Base-by-base conservation (phyloP, 2,113 vertebrate species). In the Anser brachyrhynchus region DNA sequence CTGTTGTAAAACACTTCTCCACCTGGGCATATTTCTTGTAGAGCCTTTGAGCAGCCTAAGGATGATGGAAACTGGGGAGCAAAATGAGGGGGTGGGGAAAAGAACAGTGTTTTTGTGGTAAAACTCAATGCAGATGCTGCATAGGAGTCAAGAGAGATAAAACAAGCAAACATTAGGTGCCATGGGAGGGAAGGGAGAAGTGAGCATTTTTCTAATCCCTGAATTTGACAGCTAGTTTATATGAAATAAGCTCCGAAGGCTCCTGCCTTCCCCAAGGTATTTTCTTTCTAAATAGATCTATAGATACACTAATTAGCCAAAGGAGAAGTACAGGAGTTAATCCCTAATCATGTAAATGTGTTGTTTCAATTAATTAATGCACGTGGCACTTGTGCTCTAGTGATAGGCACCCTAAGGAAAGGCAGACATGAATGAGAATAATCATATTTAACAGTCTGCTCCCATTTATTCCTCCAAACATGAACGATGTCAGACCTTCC, bases 301-400 rank as follows among this genome's bases (percentile, higher is more conserved):
- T 96, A 96, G 95, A 96, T 96, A 80, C 87, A 69, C 72, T 96
- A 96, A 97, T 96, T 96, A 96, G 90, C 91, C 79, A 67, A 90
- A 88, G 79, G 82, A 95, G 92, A 91, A 81, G 79, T 83, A 64
- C 78, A 81, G 88, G 85, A 96, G 90, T 94, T 96, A 96, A 96
- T 90, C 87, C 78, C 75, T 96, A 95, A 96, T 96, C 90, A 96
- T 95, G 90, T 95, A 90, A 93, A 91, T 88, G 88, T 92, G 90
- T 95, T 96, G 88, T 96, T 95, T 93, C 93, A 88, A 90, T 95
- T 96, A 97, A 97, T 95, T 93, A 93, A 96, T 86, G 92, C 93
- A 94, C 51, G 57, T 96, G 95, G 90, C 79, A 81, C 94, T 95
- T 37, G 84, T 76, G 83, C 92, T 93, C 19, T 26, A 29, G 91